Evolutionary conservation across 2,888 invertebrate species (phyloP), one percentile per base, ranked within the genome.

Genomic region (Pheosia tremula): DNA sequence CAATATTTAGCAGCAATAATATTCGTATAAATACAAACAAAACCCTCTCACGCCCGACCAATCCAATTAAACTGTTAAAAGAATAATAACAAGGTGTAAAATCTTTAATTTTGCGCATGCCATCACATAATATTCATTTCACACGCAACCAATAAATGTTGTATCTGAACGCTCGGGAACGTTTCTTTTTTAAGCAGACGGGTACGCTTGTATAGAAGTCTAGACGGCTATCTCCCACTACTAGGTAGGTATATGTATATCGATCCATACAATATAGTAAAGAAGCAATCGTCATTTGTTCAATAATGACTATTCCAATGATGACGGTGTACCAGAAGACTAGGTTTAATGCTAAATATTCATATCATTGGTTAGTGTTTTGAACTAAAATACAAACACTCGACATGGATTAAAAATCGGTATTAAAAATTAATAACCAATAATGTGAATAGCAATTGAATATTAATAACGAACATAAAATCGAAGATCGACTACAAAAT

Each of bases 81-180:
- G 71, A 75, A 80, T 75, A 79, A 76, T 75, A 82, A 78, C 60
- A 66, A 79, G 76, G 83, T 83, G 83, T 85, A 85, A 87, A 87
- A 88, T 88, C 85, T 86, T 87, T 86, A 87, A 85, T 86, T 87
- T 83, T 81, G 87, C 87, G 86, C 87, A 85, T 83, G 85, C 78
- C 79, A 76, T 81, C 79, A 80, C 69, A 77, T 74, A 80, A 82
- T 79, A 79, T 77, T 75, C 75, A 78, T 78, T 83, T 83, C 68
- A 74, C 84, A 83, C 82, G 84, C 84, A 81, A 85, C 77, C 75
- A 76, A 77, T 80, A 83, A 69, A 71, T 71, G 67, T 59, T 73
- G 64, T 72, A 67, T 67, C 67, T 68, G 66, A 61, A 55, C 57
- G 50, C 57, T 58, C n/a, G 56, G 47, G 57, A 67, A 52, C 56